Evolutionary conservation across 2,888 invertebrate species (phyloP), one percentile per base, ranked within the genome.

Genomic region (Dolichopus griseipennis): DNA sequence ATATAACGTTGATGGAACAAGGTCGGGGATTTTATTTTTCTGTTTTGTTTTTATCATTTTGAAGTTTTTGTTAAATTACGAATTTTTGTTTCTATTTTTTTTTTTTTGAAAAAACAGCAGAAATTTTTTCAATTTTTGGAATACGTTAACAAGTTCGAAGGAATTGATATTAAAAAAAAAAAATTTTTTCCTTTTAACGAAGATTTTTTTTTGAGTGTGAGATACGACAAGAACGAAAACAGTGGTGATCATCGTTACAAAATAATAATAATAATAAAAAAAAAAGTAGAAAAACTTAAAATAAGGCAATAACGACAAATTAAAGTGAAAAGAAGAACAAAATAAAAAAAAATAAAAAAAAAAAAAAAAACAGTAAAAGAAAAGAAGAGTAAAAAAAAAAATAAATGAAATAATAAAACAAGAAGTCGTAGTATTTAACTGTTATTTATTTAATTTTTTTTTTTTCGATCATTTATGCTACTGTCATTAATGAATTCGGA

Each of bases 1-100:
- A 78, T 76, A 78, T 74, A 78, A 76, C 79, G 78, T 77, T 78
- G 79, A 79, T 77, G 78, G 76, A 77, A 77, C 76, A 76, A 78
- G 80, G 77, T 79, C 78, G 77, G 74, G 70, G 68, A 69, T 69
- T 52, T 66, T 20, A 65, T 61, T 66, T 43, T 65, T 41, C 67
- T 61, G 43, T 65, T 34, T 61, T 66, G 64, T 61, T 34, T 66
- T 64, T 61, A 64, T 37, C 66, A 18, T 66, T 22, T 27, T 27
- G 5, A 27, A 27, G 3, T n/a, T 27, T 27, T 27, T 27, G 27
- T 2, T 27, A 27, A 27, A 27, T 27, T 27, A 27, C 27, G 27
- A 27, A 27, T 27, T 27, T 27, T 34, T 27, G 18, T 43, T 63
- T 62, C 22, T 62, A 21, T 62, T 4, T 62, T 20, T 21, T 20